Conservation (phyloP, 1,140 invertebrate species). For the Calosoma granatense region DNA sequence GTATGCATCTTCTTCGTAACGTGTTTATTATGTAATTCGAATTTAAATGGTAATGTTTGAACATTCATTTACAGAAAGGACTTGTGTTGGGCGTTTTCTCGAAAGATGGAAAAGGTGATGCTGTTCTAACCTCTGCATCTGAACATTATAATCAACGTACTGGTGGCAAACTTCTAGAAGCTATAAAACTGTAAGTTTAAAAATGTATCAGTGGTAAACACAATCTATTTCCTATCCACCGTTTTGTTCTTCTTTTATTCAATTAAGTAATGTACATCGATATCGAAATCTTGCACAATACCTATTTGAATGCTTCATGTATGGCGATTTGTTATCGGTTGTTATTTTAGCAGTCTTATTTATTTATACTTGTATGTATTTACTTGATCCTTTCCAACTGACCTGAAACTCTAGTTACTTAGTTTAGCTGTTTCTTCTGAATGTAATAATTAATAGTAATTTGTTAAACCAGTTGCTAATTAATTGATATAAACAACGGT, state of each 20-base stretch:
- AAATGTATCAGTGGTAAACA: too few species aligned
- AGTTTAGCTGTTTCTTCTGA: neutral
- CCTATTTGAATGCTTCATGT: too few species aligned
- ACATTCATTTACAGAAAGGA: slow-evolving; percentile 37
- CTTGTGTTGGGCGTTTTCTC: slow-evolving; percentile 46
- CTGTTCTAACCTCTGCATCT: slow-evolving; percentile 40
- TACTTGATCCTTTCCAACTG: slow-evolving; percentile 9
- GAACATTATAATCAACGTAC: slow-evolving; percentile 38
- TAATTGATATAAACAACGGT: too few species aligned
- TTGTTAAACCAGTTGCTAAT: too few species aligned
- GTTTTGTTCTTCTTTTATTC: too few species aligned
- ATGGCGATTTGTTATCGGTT: too few species aligned
- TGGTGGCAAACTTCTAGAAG: slow-evolving; percentile 38
- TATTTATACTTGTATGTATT: neutral
- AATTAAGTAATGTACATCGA: too few species aligned
- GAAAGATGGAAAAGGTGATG: slow-evolving; percentile 34
- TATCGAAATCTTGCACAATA: too few species aligned
- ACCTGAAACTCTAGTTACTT: slow-evolving; percentile 19
- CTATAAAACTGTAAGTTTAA: slow-evolving; percentile 46
- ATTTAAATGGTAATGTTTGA: neutral
- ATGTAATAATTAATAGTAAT: too few species aligned
- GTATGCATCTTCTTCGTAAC: neutral
- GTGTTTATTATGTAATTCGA: neutral
- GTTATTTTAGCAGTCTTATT: too few species aligned
- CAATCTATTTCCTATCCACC: too few species aligned